Evolutionary conservation across 1,140 invertebrate genomes (phyloP), one percentile per base, ranked within the genome.

Genomic region (Venustaconcha ellipsiformis): DNA sequence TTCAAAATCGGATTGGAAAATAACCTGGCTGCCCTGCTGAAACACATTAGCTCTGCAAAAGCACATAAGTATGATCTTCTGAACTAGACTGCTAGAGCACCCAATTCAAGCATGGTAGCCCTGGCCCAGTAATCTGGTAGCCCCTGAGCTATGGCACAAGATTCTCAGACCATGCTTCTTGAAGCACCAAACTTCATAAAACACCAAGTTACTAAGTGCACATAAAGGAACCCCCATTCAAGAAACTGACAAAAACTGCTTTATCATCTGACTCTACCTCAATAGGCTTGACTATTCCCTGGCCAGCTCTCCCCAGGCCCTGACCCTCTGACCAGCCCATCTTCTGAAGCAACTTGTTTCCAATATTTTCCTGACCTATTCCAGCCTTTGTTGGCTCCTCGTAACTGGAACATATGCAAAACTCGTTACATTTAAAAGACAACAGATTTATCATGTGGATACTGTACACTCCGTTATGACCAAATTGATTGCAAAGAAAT

Each of bases 261-360:
- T 20, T 17, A 14, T 18, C 18, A 30, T 13, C 11, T 17, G 20
- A 26, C 67, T 68, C 90, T 83, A 95, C 94, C 91, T 97, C 94
- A 78, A 98, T 95, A 67, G 97, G 97, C 66, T 94, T 95, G 13
- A 96, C 96, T 82, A 96, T 92, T n/a, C 97, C 97, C 91, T 99
- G 97, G 87, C 96, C 96, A 57, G 93, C 92, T 87, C 95, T 96
- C 8, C 98, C 98, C 15, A 99, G 90, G 0, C 98, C 98, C 92
- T 96, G 94, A 1, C 98, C 98, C 88, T 97, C 95, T 12, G 94
- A 95, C 98, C 98, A 99, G 0, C 98, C 98, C 98, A 99, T 99
- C 90, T 97, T 99, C 90, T 99, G 97, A 62, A 99, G 88, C 82
- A 99, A 91, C 89, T 96, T 95, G 90, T 94, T 98, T 2, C 97